Evolutionary conservation across 30 jellyfish, hydroid and myxozoan genomes (phyloP).

Genomic region (Aurelia sp.): DNA sequence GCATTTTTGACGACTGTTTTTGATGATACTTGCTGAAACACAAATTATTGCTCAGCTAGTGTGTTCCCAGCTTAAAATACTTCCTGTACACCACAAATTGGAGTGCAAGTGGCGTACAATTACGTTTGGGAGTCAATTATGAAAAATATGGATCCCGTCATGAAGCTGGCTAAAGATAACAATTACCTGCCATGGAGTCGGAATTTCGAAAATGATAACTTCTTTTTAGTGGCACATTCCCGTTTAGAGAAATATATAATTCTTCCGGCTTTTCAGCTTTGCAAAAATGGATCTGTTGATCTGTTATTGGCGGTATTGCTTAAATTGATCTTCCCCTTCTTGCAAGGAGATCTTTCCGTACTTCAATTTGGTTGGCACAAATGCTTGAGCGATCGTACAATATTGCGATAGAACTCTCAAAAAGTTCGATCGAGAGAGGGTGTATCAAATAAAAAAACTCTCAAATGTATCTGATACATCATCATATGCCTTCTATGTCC

Average conservation of each 20-base stretch:
- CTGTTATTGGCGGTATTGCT: background rate
- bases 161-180: background rate
- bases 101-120: slow-evolving; percentile 5
- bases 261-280: background rate
- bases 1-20: background rate
- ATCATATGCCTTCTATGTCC: slow-evolving; percentile 12
- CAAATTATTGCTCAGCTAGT: background rate
- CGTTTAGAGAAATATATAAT: too few relatives aligned
- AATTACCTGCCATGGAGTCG: too few relatives aligned
- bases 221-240: too few relatives aligned
- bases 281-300: background rate
- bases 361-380: background rate
- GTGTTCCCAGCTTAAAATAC: background rate
- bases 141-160: slow-evolving; percentile 19
- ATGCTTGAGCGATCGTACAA: slow-evolving; percentile 2
- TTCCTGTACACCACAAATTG: slow-evolving; percentile 1
- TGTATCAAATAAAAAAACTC: background rate
- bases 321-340: slow-evolving; percentile 7
- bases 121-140: background rate
- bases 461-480: slow-evolving; percentile 4
- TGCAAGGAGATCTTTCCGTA: slow-evolving; percentile 13
- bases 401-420: background rate
- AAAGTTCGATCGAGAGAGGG: background rate
- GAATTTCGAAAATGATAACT: too few relatives aligned
- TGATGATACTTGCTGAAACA: background rate